Evolutionary conservation across 1,140 invertebrate species (phyloP).

Genomic region (Ptiloglossa arizonensis): DNA sequence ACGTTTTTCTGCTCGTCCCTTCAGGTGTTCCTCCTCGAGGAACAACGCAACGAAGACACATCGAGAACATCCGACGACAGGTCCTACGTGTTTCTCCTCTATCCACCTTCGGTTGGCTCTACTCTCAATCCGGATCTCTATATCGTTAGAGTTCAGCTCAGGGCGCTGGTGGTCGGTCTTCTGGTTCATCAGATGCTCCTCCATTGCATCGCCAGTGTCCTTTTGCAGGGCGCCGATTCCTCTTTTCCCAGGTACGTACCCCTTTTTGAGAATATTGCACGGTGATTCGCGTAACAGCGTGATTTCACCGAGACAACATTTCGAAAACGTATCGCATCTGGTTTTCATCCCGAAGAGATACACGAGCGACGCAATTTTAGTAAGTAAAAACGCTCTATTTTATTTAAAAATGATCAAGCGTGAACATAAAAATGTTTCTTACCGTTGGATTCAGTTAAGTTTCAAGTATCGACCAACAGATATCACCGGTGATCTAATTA

Average conservation of each 20-base stretch:
- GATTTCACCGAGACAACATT: too few relatives aligned
- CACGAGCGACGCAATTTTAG: too few relatives aligned
- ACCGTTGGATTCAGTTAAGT: too few relatives aligned
- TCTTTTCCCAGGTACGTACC: conserved; percentile 82
- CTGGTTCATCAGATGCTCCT: conserved; percentile 95
- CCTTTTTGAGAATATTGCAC: too few relatives aligned
- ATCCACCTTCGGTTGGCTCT: conserved; percentile 88
- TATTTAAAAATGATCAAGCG: too few relatives aligned
- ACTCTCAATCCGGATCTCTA: conserved; percentile 90
- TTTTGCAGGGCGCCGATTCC: conserved; percentile 86
- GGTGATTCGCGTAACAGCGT: too few relatives aligned
- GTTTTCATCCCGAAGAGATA: too few relatives aligned
- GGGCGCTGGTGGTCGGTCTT: conserved; percentile 92
- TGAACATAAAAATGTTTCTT: too few relatives aligned
- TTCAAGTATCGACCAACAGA: too few relatives aligned
- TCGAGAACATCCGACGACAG: conserved; percentile 85
- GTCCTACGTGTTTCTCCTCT: conserved; percentile 95
- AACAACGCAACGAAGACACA: conserved; percentile 81
- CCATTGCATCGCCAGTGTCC: conserved; percentile 92
- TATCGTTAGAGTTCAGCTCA: conserved; percentile 91
- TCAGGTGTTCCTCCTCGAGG: conserved; percentile 87
- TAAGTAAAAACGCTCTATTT: too few relatives aligned
- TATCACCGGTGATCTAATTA: too few relatives aligned
- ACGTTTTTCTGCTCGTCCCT: conserved; percentile 43
- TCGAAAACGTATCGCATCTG: too few relatives aligned